Evolutionary conservation across 2,888 invertebrate species (phyloP), one percentile per base, ranked within the genome.

Genomic region (Brenthis daphne): DNA sequence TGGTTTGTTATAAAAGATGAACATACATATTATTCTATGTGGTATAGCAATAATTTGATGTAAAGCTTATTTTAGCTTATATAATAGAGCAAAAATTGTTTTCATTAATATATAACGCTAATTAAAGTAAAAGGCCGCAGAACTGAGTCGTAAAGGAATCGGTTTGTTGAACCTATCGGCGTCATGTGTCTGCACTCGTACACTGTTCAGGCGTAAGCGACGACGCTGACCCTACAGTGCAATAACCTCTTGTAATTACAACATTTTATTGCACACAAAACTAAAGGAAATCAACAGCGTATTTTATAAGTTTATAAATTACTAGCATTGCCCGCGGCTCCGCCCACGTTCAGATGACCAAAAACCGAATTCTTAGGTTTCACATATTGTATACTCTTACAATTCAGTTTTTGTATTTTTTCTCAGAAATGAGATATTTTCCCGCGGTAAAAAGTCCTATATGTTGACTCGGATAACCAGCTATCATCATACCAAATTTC

Each of bases 181-280:
- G 82, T 58, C 61, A 58, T 37, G 86, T 86, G 85, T 84, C 86
- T 84, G 85, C 88, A 86, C 82, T 86, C 80, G 85, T 79, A 82
- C 77, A 81, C 82, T 77, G 84, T 76, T 80, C 81, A 79, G 77
- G 82, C 80, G 80, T 74, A 79, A 69, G 76, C 77, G 68, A 74
- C 79, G 77, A 79, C 78, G 80, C 76, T 77, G 74, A 72, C 75
- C 69, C 74, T 74, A 78, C 75, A 73, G 91, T 89, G 90, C 91
- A 91, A 89, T 89, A 90, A 91, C 91, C 92, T 90, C 87, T 87
- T 87, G 88, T 89, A 90, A 90, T 91, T 90, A 92, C 88, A 86
- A 88, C 85, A 85, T 87, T 90, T 89, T 86, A 89, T 86, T 69
- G 65, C 57, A 65, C 48, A 68, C 58, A 61, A 65, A 69, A 65